Evolutionary conservation across 2,888 invertebrate genomes (phyloP).

Genomic region (Drosophila kanekoi): DNA sequence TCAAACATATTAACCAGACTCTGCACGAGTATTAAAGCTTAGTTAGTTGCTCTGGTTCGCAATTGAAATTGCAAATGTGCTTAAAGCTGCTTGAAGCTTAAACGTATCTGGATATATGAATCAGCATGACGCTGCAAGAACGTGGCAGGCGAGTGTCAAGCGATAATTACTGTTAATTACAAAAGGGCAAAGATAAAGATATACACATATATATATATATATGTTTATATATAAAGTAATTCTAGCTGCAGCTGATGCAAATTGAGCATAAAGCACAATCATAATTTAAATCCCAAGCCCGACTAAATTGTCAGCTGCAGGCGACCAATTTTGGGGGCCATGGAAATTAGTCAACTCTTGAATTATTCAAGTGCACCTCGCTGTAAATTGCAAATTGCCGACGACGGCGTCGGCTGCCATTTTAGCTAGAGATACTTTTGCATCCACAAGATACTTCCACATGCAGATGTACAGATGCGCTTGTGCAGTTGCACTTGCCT

Average conservation of each 20-base stretch:
- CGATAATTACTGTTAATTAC: conserved; percentile 11
- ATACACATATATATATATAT: neutral
- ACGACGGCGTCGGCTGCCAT: neutral
- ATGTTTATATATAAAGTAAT: neutral
- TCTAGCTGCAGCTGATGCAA: conserved; percentile 1
- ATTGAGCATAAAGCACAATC: neutral
- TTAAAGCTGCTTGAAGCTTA: neutral
- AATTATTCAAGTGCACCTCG: conserved; percentile 60
- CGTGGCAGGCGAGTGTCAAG: conserved; percentile 1
- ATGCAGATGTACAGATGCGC: conserved; percentile 7
- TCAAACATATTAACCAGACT: too few relatives aligned
- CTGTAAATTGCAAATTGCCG: conserved; percentile 23
- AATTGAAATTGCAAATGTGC: neutral
- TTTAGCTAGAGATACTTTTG: conserved; percentile 1
- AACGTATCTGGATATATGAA: neutral
- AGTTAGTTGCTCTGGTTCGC: neutral
- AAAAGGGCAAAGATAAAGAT: neutral
- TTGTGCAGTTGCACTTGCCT: conserved; percentile 31
- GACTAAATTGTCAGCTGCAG: conserved; percentile 4
- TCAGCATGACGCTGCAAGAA: conserved; percentile 26
- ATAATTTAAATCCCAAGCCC: neutral
- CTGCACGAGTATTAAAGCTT: too few relatives aligned
- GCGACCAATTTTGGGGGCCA: neutral
- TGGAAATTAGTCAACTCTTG: conserved; percentile 27
- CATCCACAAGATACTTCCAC: conserved; percentile 8